Conservation (phyloP, 2,113 vertebrate genomes). For the Burhinus oedicnemus region DNA sequence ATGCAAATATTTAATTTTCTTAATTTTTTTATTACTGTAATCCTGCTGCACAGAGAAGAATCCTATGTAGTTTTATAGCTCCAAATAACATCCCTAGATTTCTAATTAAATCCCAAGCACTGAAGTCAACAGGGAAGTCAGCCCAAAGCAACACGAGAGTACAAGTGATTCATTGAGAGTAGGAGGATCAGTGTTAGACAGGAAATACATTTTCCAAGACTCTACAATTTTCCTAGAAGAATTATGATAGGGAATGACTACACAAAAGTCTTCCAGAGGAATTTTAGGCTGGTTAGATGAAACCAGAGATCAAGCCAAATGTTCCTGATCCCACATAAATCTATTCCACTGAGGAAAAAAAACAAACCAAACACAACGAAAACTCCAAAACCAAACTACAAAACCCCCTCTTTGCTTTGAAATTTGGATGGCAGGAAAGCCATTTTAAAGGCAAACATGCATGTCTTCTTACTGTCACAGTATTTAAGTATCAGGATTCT, state of each 20-base stretch:
- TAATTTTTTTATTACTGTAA: not conserved
- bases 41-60: not conserved
- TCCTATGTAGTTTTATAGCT: not conserved
- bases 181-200: not conserved
- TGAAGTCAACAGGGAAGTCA: conserved; percentile 16
- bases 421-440: not conserved
- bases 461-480: not conserved
- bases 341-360: too few relatives aligned
- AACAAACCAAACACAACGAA: not conserved
- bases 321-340: not conserved
- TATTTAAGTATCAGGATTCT: not conserved
- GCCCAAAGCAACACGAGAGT: not conserved
- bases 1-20: not conserved
- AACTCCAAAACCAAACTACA: not conserved
- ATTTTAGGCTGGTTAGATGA: not conserved
- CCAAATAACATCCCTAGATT: not conserved
- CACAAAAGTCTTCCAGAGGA: not conserved
- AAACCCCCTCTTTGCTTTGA: not conserved
- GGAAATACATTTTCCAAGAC: conserved; percentile 22
- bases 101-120: conserved; percentile 18
- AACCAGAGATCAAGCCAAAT: not conserved
- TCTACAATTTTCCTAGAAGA: not conserved
- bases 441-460: not conserved
- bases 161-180: conserved; percentile 14
- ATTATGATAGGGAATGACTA: not conserved